Evolutionary conservation across 2,797 vertebrate genomes (phyloP), one percentile per base, ranked within the genome.

Genomic region (Karalla daura): DNA sequence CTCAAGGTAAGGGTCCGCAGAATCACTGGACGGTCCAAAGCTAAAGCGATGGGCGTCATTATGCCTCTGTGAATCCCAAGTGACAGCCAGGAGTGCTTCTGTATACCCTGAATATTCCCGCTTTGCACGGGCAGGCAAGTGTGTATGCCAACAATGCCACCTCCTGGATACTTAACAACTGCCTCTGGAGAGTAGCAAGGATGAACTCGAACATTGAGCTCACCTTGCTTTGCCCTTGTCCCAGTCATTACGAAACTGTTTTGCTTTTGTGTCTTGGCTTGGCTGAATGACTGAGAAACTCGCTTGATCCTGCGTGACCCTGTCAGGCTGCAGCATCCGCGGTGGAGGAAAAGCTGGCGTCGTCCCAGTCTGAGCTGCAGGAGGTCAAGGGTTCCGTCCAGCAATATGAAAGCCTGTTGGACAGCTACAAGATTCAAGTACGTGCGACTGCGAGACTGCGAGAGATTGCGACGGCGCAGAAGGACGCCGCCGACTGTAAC

Each of bases 341-440:
- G 0, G 87, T 94, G 84, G 96, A 98, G 63, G 96, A 98, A 62
- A 96, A 95, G 62, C 78, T 97, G 76, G 85, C 85, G 7, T 69
- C 94, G 62, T 94, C 95, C 0, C 94, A 96, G 27, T 67, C 85
- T 3, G 97, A 99, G 81, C 86, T 96, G 25, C 94, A 95, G 68
- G 94, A 98, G 78, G 93, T 98, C 61, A 96, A 93, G 88, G 89
- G 71, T 4, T 95, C 97, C 3, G 75, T 96, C 63, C 94, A 89
- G 71, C 95, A 95, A 69, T 97, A 97, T 0, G 96, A 98, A 81
- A 93, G 64, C 6, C 85, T 97, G 77, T 91, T 98, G 68, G 96
- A 96, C 83, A 93, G 86, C 78, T 97, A 96, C 61, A 97, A 95
- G 67, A 86, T 88, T 62, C 96, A 98, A 95, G 97, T 96, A 49